Evolutionary conservation across 1,140 invertebrate species (phyloP), one percentile per base, ranked within the genome.

Genomic region (Megalopta genalis): DNA sequence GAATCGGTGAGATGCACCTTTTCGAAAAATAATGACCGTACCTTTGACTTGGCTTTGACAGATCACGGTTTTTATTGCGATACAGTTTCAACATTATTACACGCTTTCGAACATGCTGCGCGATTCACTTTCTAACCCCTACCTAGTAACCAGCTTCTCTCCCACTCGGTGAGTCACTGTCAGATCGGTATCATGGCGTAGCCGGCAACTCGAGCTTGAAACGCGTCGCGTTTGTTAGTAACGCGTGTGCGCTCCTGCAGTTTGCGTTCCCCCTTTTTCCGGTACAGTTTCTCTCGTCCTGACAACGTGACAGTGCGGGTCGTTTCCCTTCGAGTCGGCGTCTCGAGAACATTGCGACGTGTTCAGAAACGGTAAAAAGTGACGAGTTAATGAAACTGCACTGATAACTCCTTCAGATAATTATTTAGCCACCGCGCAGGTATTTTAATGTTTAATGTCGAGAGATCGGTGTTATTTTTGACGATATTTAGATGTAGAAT

Each of bases 201-300:
- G 59, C 76, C 76, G 76, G 76, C 59, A 71, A 64, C 59, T 64
- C 46, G 23, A 77, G 66, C 66, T 77, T 77, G 75, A 70, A 70
- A 62, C 57, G 54, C 75, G 27, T 21, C 27, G 54, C 23, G 63
- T 65, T 42, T 64, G 74, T 52, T 77, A 77, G 76, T 77, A 71
- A 71, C 76, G 76, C 76, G 68, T 77, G 76, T 52, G 59, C 67
- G 59, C 46, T 71, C 46, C n/a, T 42, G 21, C 18, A 0, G 59
- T 57, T 71, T 60, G 59, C 37, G 14, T 54, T 32, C 32, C 2
- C n/a, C 52, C 16, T 9, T 39, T 23, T 18, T 12, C 42, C 42
- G 9, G 25, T 8, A 4, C 6, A 10, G 21, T 37, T 21, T n/a
- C 12, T 57, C 6, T n/a, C 6, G 49, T 12, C 42, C 9, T 6